Conservation (phyloP, 2,113 vertebrate species). For the Coturnix japonica region DNA sequence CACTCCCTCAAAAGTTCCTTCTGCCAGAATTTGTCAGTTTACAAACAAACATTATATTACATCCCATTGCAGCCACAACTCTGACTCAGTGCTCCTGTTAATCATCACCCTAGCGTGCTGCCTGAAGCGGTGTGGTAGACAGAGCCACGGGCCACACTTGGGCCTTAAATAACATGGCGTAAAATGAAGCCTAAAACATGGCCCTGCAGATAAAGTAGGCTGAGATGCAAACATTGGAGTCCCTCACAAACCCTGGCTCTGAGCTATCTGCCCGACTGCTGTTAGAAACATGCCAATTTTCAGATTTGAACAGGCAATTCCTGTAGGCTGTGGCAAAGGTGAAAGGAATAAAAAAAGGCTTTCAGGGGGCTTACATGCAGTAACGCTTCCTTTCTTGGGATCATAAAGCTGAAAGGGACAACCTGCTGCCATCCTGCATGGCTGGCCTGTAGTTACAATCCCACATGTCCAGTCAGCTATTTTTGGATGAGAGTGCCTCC, state of each 20-base stretch:
- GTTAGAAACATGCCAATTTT: neutral
- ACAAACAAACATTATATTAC: neutral
- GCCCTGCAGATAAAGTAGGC: neutral
- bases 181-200: neutral
- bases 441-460: neutral
- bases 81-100: neutral
- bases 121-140: neutral
- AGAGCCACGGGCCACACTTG: rapidly evolving
- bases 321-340: rapidly evolving
- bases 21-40: neutral
- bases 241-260: neutral
- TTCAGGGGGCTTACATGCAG: neutral
- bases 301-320: neutral
- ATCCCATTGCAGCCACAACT: rapidly evolving
- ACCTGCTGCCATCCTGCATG: rapidly evolving
- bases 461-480: neutral
- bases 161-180: neutral
- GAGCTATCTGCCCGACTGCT: neutral
- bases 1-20: neutral
- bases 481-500: neutral
- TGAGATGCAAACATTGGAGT: neutral
- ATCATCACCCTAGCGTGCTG: rapidly evolving
- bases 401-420: neutral
- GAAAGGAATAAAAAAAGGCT: neutral
- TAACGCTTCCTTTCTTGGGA: neutral